A percentile compares a stretch with the other conserved stretches of the same genome.
Evolutionary conservation across 2,113 vertebrate genomes (phyloP).

Genomic region (Tautogolabrus adspersus): DNA sequence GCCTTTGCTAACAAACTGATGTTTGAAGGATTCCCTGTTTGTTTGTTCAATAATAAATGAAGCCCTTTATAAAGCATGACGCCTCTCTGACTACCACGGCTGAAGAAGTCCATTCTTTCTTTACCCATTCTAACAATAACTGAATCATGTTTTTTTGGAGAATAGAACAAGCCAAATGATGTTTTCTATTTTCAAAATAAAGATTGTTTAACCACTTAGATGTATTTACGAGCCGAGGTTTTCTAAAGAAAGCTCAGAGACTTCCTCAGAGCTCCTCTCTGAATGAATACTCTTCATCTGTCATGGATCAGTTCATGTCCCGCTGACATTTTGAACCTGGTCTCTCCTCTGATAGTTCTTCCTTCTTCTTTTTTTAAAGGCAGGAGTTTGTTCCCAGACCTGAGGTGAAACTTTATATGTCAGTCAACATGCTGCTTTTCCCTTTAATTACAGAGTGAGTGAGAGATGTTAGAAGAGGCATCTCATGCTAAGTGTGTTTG

Average conservation of each 20-base stretch:
- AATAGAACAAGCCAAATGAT: too few relatives aligned
- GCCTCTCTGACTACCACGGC: too few relatives aligned
- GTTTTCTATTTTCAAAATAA: too few relatives aligned
- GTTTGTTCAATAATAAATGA: too few relatives aligned
- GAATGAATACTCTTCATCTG: constrained; percentile 61
- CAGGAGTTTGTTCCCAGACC: constrained; percentile 15
- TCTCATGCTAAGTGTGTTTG: background rate
- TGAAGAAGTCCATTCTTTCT: too few relatives aligned
- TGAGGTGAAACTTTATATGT: constrained; percentile 37
- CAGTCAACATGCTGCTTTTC: constrained; percentile 41
- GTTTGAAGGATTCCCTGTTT: background rate
- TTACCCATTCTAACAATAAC: too few relatives aligned
- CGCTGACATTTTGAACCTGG: constrained; percentile 55
- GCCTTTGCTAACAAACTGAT: background rate
- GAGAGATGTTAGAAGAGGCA: background rate
- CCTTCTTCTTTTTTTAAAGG: too few relatives aligned
- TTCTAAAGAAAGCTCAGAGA: constrained; percentile 27
- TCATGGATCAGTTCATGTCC: constrained; percentile 61
- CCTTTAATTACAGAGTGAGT: constrained; percentile 3
- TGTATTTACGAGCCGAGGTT: background rate
- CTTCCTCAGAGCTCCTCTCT: constrained; percentile 31
- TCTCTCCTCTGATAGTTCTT: constrained; percentile 54
- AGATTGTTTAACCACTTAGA: too few relatives aligned
- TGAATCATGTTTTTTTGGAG: too few relatives aligned
- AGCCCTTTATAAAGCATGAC: too few relatives aligned